These are phyloP conservation scores for Pangasianodon hypophthalmus DNA, from an alignment of 2,113 vertebrate genomes.

Conservation along the genomic window DNA sequence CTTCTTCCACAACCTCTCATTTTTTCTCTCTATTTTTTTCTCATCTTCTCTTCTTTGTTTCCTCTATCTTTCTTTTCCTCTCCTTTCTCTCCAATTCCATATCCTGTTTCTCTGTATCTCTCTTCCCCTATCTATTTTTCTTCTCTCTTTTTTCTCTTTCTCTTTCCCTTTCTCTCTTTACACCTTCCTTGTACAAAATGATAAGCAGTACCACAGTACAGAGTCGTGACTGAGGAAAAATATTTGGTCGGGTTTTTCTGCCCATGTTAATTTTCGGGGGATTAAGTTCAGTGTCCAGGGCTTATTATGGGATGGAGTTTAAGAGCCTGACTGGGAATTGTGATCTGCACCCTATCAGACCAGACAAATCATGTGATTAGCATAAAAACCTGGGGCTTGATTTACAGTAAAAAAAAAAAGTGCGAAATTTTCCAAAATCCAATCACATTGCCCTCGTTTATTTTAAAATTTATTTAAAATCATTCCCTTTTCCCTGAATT, in stretches of 20 bases:
- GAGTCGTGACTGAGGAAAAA: not conserved
- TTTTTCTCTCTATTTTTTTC: too few species aligned
- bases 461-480: not conserved
- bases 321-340: not conserved
- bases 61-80: not conserved
- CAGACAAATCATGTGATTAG: not conserved
- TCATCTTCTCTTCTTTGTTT: not conserved
- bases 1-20: too few species aligned
- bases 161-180: not conserved
- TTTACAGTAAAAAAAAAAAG: not conserved
- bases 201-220: not conserved
- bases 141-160: not conserved
- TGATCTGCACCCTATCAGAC: not conserved
- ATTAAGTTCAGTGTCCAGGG: not conserved
- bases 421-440: not conserved
- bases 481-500: not conserved
- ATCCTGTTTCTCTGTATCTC: not conserved
- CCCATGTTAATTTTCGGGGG: not conserved
- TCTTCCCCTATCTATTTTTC: not conserved
- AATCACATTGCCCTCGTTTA: not conserved
- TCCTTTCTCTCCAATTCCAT: accelerated
- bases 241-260: not conserved
- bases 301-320: conserved; percentile 1
- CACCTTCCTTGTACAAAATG: not conserved
- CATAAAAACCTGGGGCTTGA: not conserved